A percentile compares a stretch with the other conserved stretches of the same genome.
These are phyloP conservation scores for Rhineura floridana DNA, from an alignment of 2,113 vertebrate genomes.

Conservation along the genomic window DNA sequence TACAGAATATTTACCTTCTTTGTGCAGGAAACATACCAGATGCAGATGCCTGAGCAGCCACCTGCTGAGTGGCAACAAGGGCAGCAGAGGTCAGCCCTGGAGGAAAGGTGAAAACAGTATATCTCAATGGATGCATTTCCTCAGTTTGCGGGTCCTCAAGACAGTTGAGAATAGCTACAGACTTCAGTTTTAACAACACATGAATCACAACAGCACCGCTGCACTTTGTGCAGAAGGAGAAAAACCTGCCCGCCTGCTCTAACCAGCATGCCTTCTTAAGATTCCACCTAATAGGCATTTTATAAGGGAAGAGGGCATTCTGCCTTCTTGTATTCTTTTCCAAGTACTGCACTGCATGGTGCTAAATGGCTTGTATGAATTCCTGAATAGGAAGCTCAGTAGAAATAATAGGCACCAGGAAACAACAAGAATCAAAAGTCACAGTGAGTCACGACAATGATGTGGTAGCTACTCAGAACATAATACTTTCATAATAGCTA, in stretches of 20 bases:
- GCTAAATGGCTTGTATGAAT: slow-evolving; percentile 57
- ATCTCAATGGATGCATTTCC: slow-evolving; percentile 49
- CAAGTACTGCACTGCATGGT: slow-evolving; percentile 51
- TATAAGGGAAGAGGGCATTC: slow-evolving; percentile 55
- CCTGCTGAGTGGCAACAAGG: slow-evolving; percentile 92
- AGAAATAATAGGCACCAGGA: slow-evolving; percentile 65
- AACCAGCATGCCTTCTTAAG: slow-evolving; percentile 33
- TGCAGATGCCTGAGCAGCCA: slow-evolving; percentile 89
- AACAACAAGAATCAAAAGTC: slow-evolving; percentile 70
- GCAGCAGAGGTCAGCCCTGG: slow-evolving; percentile 92
- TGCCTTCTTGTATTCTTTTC: slow-evolving; percentile 50
- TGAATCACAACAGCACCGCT: background rate
- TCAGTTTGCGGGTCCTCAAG: slow-evolving; percentile 42
- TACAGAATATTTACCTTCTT: slow-evolving; percentile 80
- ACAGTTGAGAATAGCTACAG: slow-evolving; percentile 38
- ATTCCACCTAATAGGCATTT: slow-evolving; percentile 54
- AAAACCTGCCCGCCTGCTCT: background rate
- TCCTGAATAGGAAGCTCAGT: slow-evolving; percentile 63
- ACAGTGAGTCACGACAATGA: slow-evolving; percentile 47
- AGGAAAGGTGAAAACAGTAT: slow-evolving; percentile 57
- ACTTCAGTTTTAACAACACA: slow-evolving; percentile 20
- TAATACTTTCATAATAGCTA: slow-evolving; percentile 60
- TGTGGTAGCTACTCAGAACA: slow-evolving; percentile 56
- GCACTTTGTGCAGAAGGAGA: slow-evolving; percentile 20
- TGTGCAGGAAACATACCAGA: slow-evolving; percentile 89